Conservation (phyloP, 2,888 invertebrate genomes). For the Cephus pulcher region DNA sequence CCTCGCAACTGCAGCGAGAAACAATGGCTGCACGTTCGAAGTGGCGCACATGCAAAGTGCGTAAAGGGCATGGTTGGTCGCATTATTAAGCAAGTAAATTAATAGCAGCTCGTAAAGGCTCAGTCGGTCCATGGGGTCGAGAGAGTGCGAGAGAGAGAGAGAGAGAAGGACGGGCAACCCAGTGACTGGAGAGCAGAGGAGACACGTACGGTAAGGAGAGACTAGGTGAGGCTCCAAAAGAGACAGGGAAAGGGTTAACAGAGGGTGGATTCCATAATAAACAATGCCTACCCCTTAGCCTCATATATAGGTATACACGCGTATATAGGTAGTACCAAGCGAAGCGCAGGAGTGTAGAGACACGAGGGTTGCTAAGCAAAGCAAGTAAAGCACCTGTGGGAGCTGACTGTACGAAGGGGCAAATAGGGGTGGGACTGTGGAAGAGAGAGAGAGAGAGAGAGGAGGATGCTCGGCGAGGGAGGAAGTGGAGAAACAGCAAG, state of each 20-base stretch:
- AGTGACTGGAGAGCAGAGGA: not conserved
- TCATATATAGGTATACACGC: conserved; percentile 11
- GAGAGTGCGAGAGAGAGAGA: conserved; percentile 25
- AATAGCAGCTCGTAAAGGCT: conserved; percentile 57
- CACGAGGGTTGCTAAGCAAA: conserved; percentile 57
- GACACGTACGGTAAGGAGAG: too few relatives aligned
- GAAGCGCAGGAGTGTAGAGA: conserved; percentile 15
- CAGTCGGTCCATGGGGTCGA: conserved; percentile 28
- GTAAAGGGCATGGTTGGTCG: conserved; percentile 25
- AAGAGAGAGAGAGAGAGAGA: conserved; percentile 16
- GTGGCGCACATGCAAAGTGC: conserved; percentile 1
- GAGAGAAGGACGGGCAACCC: conserved; percentile 12
- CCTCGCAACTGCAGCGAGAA: not conserved
- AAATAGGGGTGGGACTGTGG: conserved; percentile 3
- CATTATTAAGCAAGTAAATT: conserved; percentile 65
- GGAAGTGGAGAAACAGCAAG: conserved; percentile 19
- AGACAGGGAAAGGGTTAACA: conserved; percentile 27
- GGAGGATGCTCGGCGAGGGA: conserved; percentile 24
- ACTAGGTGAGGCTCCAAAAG: too few relatives aligned
- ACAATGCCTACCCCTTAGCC: conserved; percentile 49
- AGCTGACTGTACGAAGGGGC: conserved; percentile 32
- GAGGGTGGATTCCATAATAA: conserved; percentile 58
- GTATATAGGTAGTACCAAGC: conserved; percentile 18
- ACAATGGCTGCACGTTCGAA: not conserved
- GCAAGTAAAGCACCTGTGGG: conserved; percentile 61